Base-by-base conservation (phyloP, 2,113 vertebrate species). In the Himantopus leucocephalus region DNA sequence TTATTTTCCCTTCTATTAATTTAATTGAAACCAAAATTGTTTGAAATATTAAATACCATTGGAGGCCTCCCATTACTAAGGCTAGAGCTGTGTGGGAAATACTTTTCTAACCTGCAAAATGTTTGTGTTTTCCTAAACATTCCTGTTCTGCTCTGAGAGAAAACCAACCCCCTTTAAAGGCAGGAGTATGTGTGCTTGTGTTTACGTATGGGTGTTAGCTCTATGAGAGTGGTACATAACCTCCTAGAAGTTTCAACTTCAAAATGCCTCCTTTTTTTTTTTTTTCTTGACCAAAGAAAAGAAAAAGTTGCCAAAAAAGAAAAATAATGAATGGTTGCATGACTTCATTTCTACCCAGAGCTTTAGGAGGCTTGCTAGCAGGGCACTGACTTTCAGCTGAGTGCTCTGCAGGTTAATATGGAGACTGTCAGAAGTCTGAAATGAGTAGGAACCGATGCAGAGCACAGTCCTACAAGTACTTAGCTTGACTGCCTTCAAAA, bases 1-100 rank as follows among this genome's bases (percentile, higher is more conserved):
- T 60, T 63, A 64, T 96, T 96, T 96, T 91, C 60, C 27, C 82
- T 74, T 90, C 59, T 80, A 84, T 90, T 94, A 95, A 86, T 95
- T 92, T 94, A 90, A 92, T 92, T 94, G 90, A 95, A 94, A 91
- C 88, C 79, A 91, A 96, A 93, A 86, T 81, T 60, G 50, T 85
- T 84, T 92, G 68, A 92, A 97, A 96, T 86, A 95, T 91, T 90
- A 77, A 94, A 92, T 94, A 74, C 37, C 30, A 35, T 70, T 67
- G 66, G 24, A 92, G 29, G 30, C 55, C 18, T 94, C 56, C 26
- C 75, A 77, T 74, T 90, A 83, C 45, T 85, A 72, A 81, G 30
- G 34, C 47, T 92, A 62, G 37, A 86, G 41, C 37, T 50, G n/a
- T 86, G 41, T 80, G 89, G 43, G 70, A 94, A 91, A 88, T 79